Evolutionary conservation across 2,797 vertebrate genomes (phyloP).

Genomic region (Premnoplex brunnescens): DNA sequence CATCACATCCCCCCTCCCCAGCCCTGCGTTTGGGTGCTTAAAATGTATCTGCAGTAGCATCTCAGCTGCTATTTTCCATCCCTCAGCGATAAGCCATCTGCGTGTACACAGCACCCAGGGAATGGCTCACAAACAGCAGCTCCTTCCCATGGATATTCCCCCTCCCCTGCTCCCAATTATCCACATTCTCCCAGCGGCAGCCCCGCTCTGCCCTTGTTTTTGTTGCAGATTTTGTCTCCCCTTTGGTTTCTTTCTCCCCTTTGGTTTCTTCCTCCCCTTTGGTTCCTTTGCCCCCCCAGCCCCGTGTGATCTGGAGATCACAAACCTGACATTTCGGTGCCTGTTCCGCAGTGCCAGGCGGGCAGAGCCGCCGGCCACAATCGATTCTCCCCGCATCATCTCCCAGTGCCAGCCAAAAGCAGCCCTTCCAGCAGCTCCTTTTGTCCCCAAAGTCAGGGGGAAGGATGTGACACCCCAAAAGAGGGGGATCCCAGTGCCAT

Average conservation of each 20-base stretch:
- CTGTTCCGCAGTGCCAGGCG: constrained; percentile 81
- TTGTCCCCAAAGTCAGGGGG: no score
- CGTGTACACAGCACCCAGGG: not conserved
- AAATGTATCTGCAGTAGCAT: constrained; percentile 22
- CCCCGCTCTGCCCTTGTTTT: not conserved
- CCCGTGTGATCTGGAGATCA: constrained; percentile 70
- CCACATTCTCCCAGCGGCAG: not conserved
- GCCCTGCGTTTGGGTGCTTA: not conserved
- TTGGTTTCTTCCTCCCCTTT: not conserved
- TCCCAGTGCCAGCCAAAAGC: constrained; percentile 76
- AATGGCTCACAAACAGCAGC: not conserved
- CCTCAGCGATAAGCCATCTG: constrained; percentile 35
- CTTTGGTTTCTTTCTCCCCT: not conserved
- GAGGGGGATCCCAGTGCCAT: no score
- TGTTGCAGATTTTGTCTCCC: not conserved
- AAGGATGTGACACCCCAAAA: no score
- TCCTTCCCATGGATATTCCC: not conserved
- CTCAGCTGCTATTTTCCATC: not conserved
- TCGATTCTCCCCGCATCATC: constrained; percentile 85
- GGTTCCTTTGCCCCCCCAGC: not conserved
- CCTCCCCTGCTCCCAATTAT: not conserved
- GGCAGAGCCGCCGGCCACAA: constrained; percentile 79
- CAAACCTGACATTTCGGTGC: constrained; percentile 86
- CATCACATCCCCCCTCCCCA: not conserved
- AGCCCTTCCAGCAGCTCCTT: constrained; percentile 53